Percentiles rank a stretch among this genome's conserved stretches.
phyloP scores from a whole-genome alignment of 2,888 invertebrate genomes.

The Scaptomyza polygonia region DNA sequence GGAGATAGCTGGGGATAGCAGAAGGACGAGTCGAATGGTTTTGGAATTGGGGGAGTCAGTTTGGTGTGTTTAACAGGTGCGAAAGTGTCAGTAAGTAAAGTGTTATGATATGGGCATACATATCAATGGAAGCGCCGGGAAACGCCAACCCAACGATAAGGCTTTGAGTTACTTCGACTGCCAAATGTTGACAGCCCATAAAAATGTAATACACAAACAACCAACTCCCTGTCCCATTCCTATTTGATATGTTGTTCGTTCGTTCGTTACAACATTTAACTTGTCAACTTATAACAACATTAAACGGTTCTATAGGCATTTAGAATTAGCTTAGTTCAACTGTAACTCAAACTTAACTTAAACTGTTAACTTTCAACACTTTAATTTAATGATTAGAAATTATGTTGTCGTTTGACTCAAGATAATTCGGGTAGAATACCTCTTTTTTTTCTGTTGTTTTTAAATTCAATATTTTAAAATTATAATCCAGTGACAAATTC shows the following conservation, averaged over 20 bases:
- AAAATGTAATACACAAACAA: conserved; percentile 10
- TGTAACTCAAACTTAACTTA: too few relatives aligned
- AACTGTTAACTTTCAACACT: too few relatives aligned
- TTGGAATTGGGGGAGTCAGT: background rate
- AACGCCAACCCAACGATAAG: conserved; percentile 9
- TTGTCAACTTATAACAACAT: background rate
- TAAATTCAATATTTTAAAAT: too few relatives aligned
- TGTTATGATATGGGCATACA: conserved; percentile 34
- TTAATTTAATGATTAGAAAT: too few relatives aligned
- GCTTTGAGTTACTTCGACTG: conserved; percentile 12
- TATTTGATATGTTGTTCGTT: too few relatives aligned
- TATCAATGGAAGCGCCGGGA: conserved; percentile 12
- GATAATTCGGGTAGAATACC: too few relatives aligned
- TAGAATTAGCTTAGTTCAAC: background rate
- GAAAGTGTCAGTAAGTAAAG: conserved; percentile 51
- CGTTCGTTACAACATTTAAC: too few relatives aligned
- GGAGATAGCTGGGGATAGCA: background rate
- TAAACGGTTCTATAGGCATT: background rate
- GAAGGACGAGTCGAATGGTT: background rate
- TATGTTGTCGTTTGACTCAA: too few relatives aligned
- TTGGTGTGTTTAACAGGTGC: conserved; percentile 60
- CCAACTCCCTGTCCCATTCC: background rate
- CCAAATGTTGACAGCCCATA: conserved; percentile 26
- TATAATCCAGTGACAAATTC: too few relatives aligned
- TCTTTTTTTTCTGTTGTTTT: too few relatives aligned